phyloP scores from a whole-genome alignment of 2,888 invertebrate genomes.

The Gandaritis pyraliata region DNA sequence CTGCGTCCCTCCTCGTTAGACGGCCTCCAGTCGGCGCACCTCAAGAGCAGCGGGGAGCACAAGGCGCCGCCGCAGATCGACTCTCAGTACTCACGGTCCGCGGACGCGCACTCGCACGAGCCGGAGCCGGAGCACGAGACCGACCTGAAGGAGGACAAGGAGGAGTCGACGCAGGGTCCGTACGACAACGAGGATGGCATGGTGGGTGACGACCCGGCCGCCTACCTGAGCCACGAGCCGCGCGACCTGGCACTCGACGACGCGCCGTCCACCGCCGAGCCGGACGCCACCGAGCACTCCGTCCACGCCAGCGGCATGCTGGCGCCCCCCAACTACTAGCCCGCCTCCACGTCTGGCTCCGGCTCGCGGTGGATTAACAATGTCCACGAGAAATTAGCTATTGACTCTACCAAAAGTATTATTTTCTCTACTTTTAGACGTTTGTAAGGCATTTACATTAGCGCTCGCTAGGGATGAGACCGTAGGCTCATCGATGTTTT shows the following conservation, averaged over 20 bases:
- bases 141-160: conserved; percentile 69
- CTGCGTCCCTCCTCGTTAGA: conserved; percentile 80
- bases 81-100: conserved; percentile 83
- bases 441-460: conserved; percentile 55
- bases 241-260: conserved; percentile 71
- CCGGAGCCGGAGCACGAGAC: conserved; percentile 67
- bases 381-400: conserved; percentile 59
- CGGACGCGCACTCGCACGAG: conserved; percentile 75
- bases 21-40: conserved; percentile 77
- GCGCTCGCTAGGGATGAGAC: conserved; percentile 65
- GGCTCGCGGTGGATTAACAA: conserved; percentile 54
- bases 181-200: conserved; percentile 84
- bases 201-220: conserved; percentile 84
- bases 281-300: conserved; percentile 83
- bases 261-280: conserved; percentile 84
- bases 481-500: conserved; percentile 50
- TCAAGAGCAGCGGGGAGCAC: conserved; percentile 74
- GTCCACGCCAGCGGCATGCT: conserved; percentile 84
- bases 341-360: conserved; percentile 43
- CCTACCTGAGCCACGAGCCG: conserved; percentile 71
- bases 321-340: conserved; percentile 80
- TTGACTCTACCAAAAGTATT: conserved; percentile 81
- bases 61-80: conserved; percentile 85
- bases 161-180: conserved; percentile 85
- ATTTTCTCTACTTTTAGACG: conserved; percentile 66